Conservation (phyloP, 2,797 vertebrate genomes). For the Danio aesculapii region DNA sequence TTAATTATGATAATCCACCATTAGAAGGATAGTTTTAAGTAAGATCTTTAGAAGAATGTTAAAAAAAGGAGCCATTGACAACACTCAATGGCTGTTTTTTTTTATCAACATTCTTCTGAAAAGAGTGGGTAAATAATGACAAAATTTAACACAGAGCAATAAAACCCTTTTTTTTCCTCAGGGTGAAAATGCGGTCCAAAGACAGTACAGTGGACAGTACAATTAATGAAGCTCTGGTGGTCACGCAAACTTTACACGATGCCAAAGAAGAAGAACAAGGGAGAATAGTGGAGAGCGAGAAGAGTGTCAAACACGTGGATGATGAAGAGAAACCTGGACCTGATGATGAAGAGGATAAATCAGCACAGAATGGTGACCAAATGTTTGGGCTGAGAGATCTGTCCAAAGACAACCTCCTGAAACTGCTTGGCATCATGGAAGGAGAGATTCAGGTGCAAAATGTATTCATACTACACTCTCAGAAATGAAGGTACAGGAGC, state of each 20-base stretch:
- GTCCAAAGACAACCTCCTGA: constrained; percentile 90
- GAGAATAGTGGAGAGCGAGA: constrained; percentile 80
- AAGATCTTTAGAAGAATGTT: too few relatives aligned
- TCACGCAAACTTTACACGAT: constrained; percentile 80
- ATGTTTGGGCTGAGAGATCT: constrained; percentile 83
- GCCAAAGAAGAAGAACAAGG: constrained; percentile 82
- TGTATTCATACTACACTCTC: neutral
- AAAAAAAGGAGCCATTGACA: too few relatives aligned
- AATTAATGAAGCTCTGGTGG: constrained; percentile 80
- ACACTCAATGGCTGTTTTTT: too few relatives aligned
- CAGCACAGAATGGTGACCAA: constrained; percentile 74
- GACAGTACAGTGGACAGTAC: constrained; percentile 86
- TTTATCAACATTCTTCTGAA: too few relatives aligned
- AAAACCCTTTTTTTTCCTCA: constrained; percentile 62
- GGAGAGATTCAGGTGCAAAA: constrained; percentile 92
- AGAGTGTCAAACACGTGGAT: constrained; percentile 84
- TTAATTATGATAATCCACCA: too few relatives aligned
- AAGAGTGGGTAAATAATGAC: too few relatives aligned
- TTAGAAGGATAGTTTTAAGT: too few relatives aligned
- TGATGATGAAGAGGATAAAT: constrained; percentile 83
- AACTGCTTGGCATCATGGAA: constrained; percentile 96
- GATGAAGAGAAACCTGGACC: constrained; percentile 82
- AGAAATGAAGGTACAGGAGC: too few relatives aligned
- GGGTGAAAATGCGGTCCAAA: constrained; percentile 93
- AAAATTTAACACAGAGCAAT: too few relatives aligned